Base-by-base conservation (phyloP, 2,113 vertebrate genomes). In the Paradoxurus hermaphroditus region DNA sequence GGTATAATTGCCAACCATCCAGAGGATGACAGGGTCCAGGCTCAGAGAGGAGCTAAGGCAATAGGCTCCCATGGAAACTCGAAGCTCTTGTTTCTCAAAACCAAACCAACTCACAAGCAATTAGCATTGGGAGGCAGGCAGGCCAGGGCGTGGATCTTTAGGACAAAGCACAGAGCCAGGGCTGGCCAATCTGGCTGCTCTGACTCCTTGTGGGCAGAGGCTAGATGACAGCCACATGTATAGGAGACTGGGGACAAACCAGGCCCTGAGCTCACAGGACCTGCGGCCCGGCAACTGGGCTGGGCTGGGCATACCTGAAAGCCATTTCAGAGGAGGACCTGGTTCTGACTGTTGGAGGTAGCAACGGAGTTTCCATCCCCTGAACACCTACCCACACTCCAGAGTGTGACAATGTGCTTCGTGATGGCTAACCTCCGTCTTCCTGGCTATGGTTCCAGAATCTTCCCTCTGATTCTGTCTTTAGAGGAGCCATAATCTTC, bases 11-110 rank as follows among this genome's bases (percentile, higher is more conserved):
- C 92, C 86, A 85, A 13, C 93, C 31, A 41, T 51, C 39, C 87
- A 85, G 91, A 79, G 90, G 90, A 97, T 97, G 97, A 97, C 87
- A 96, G 97, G 95, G 97, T 95, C 96, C 34, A 79, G 90, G n/a
- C 86, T 90, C 14, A 46, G 89, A 73, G 73, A 51, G 51, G 85
- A 39, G 85, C 92, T 59, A 75, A 92, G 67, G 63, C 86, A 53
- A 65, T 27, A 29, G 27, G 72, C 92, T 96, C 89, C 83, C 34
- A 7, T 72, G 91, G 89, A 97, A 97, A 90, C 46, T 23, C 4
- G 7, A 86, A 81, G 93, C 91, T 90, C 91, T 94, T 68, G 72
- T 93, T 97, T 97, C 97, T 97, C 84, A 78, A 92, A 98, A 90
- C 93, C 56, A 65, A 95, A 94, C 79, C 88, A 73, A 59, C 86